Conservation (phyloP, 2,113 vertebrate species). For the Crotophaga sulcirostris region DNA sequence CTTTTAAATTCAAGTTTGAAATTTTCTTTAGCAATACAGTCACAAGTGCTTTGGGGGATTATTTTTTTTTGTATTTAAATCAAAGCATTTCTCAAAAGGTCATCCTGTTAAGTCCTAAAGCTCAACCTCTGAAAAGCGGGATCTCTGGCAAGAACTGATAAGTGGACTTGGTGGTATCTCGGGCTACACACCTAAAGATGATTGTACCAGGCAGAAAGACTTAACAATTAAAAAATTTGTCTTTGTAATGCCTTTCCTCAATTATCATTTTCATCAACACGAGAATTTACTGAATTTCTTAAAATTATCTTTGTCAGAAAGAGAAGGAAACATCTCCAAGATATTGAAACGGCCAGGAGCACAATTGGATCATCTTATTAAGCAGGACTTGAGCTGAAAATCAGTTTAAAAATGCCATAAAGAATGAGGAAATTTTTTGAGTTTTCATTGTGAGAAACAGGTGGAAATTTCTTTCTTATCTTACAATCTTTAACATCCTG, state of each 20-base stretch:
- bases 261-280: neutral
- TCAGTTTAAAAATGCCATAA: neutral
- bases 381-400: neutral
- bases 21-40: neutral
- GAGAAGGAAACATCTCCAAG: neutral
- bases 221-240: rapidly evolving
- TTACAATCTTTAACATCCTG: neutral
- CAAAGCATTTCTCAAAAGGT: neutral
- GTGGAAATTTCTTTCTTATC: neutral
- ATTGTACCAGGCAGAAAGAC: neutral
- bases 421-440: neutral
- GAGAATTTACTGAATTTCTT: neutral
- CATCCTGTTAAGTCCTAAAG: neutral
- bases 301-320: neutral
- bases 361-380: neutral
- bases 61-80: neutral
- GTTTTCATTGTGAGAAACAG: neutral
- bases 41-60: neutral
- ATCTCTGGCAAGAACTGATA: neutral
- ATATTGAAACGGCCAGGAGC: neutral
- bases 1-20: neutral
- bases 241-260: neutral
- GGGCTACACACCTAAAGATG: neutral
- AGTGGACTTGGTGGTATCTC: neutral
- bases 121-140: neutral